These are phyloP conservation scores for Pyrocephalus nanus DNA, from an alignment of 2,797 vertebrate genomes.

Conservation along the genomic window DNA sequence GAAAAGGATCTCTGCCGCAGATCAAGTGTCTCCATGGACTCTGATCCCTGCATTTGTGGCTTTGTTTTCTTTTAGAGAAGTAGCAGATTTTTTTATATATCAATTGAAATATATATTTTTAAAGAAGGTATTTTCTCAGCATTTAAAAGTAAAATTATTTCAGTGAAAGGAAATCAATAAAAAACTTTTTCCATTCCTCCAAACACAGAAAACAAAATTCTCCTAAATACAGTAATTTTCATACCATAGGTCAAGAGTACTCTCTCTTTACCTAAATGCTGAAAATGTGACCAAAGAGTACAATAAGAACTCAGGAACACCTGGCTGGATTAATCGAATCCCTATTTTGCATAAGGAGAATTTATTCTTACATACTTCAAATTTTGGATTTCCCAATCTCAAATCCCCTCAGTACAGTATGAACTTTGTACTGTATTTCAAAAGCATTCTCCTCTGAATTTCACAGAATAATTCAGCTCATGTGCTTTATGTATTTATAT, in stretches of 20 bases:
- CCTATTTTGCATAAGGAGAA: background rate
- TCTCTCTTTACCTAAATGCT: background rate
- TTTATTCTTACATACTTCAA: background rate
- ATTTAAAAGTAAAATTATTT: background rate
- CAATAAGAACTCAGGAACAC: background rate
- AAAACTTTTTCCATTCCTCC: background rate
- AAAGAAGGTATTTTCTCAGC: background rate
- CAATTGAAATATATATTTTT: background rate
- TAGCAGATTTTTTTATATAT: background rate
- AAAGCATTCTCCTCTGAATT: background rate
- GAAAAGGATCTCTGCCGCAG: background rate
- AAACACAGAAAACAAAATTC: background rate
- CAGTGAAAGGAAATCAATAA: background rate
- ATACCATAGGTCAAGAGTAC: background rate
- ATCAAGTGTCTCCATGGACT: background rate
- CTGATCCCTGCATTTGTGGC: background rate
- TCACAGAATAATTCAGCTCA: background rate
- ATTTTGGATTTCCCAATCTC: background rate
- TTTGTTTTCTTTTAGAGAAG: background rate
- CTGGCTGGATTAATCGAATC: background rate
- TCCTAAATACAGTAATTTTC: background rate
- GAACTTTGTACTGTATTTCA: background rate
- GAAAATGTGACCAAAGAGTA: background rate
- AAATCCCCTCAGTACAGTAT: background rate
- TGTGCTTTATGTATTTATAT: background rate